Base-by-base conservation (phyloP, 2,797 vertebrate species). In the Cichlasoma orientale region DNA sequence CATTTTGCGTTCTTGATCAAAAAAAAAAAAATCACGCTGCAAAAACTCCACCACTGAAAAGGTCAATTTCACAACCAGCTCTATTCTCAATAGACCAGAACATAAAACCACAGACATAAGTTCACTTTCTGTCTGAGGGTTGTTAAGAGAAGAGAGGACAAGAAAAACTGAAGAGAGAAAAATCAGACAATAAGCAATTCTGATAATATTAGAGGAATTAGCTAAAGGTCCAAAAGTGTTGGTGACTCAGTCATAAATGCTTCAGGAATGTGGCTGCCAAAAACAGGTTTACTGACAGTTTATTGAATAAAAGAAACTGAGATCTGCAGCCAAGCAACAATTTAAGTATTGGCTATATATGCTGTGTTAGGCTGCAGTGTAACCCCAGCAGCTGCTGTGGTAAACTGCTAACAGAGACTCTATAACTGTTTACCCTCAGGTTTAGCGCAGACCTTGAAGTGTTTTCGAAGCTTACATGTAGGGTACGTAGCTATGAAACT, bases 371-470 rank as follows among this genome's bases (percentile, higher is more conserved):
- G 25, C 71, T 74, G 29, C 41, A 63, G 44, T 12, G 14, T 53
- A 83, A 75, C 44, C 63, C 25, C 11, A 50, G 63, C 76, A 80
- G 78, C 68, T 78, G 56, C 66, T 74, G 71, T 61, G 56, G 76
- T 80, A 57, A 85, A 76, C 72, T 72, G 25, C 36, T 55, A 82
- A 77, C 41, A 72, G 72, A 80, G 55, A 47, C 29, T 19, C 13
- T 75, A 36, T 27, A 66, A 68, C 72, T 58, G 54, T 79, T 91
- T 82, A 87, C 59, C 59, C 79, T 79, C 53, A 73, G 74, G 79
- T 91, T 89, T 71, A 80, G 73, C 12, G 21, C 56, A 83, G 78
- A 89, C 81, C 78, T 82, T 84, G 68, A 85, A 81, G 56, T 78
- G 76, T 90, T 86, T 88, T 74, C 69, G 73, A 78, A 84, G 80